phyloP scores from a whole-genome alignment of 2,888 invertebrate genomes.

The Spilosoma lubricipeda region DNA sequence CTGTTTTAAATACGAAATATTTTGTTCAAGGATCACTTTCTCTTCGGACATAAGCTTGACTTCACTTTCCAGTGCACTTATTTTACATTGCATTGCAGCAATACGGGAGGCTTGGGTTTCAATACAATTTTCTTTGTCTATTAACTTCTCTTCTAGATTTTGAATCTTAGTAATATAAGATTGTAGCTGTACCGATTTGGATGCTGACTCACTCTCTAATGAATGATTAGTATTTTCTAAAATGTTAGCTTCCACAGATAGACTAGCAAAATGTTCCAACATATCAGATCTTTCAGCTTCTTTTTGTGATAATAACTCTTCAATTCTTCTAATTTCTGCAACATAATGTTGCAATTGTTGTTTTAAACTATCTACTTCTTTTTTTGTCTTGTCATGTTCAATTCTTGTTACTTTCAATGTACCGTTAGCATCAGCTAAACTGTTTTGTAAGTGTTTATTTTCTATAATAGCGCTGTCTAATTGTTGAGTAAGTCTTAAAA shows the following conservation, averaged over 20 bases:
- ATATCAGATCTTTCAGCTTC: slow-evolving; percentile 93
- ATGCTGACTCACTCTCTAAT: slow-evolving; percentile 91
- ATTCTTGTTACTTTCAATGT: slow-evolving; percentile 88
- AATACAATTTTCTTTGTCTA: slow-evolving; percentile 77
- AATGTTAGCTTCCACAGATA: slow-evolving; percentile 91
- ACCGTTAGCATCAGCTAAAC: slow-evolving; percentile 88
- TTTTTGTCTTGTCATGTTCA: slow-evolving; percentile 89
- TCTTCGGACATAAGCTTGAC: slow-evolving; percentile 78
- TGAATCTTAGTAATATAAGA: slow-evolving; percentile 81
- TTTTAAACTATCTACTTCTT: slow-evolving; percentile 91
- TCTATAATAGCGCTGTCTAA: slow-evolving; percentile 88
- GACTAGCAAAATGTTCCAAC: slow-evolving; percentile 92
- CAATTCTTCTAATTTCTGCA: slow-evolving; percentile 91
- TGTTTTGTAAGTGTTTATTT: slow-evolving; percentile 91
- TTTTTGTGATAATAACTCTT: slow-evolving; percentile 91
- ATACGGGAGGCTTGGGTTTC: slow-evolving; percentile 74
- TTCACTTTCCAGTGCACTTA: slow-evolving; percentile 77
- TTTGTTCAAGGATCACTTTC: slow-evolving; percentile 76
- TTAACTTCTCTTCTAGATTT: slow-evolving; percentile 88
- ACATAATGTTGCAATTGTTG: slow-evolving; percentile 93
- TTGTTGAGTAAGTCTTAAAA: slow-evolving; percentile 83
- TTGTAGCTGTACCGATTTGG: slow-evolving; percentile 87
- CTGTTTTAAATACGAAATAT: slow-evolving; percentile 76
- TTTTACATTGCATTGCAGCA: slow-evolving; percentile 74
- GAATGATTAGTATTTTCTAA: slow-evolving; percentile 93